These are phyloP conservation scores for Philotrypesis tridentata DNA, from an alignment of 1,140 invertebrate species.

Conservation along the genomic window DNA sequence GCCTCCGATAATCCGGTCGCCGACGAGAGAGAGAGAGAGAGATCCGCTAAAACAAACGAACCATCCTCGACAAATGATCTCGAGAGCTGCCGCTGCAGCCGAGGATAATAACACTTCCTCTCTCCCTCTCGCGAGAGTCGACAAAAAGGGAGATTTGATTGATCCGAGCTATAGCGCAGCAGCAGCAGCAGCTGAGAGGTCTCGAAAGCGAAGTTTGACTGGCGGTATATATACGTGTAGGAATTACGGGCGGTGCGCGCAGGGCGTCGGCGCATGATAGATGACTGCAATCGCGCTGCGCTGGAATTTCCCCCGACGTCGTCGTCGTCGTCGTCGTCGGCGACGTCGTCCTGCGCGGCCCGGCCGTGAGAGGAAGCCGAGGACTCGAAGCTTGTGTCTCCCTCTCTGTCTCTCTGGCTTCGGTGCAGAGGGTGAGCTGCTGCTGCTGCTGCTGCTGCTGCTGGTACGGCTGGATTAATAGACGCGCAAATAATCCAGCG, in stretches of 20 bases:
- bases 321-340: no score
- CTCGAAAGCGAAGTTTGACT: conserved; percentile 38
- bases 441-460: not conserved
- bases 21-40: no score
- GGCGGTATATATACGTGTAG: conserved; percentile 33
- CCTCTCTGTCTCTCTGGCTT: no score
- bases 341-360: no score
- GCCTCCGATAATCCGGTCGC: not conserved
- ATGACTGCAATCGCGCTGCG: conserved; percentile 42
- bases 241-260: conserved; percentile 17
- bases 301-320: conserved; percentile 28
- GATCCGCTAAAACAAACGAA: conserved; percentile 6
- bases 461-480: conserved; percentile 35
- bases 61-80: conserved; percentile 31
- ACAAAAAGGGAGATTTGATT: conserved; percentile 28
- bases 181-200: not conserved
- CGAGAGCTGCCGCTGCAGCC: not conserved
- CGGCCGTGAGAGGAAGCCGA: conserved; percentile 6
- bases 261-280: conserved; percentile 21
- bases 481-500: conserved; percentile 44
- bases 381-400: conserved; percentile 21
- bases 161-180: not conserved
- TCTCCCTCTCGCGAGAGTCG: not conserved
- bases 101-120: not conserved
- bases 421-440: conserved; percentile 1